phyloP scores from a whole-genome alignment of 23 tunicate species.

The Ciona savignyi region DNA sequence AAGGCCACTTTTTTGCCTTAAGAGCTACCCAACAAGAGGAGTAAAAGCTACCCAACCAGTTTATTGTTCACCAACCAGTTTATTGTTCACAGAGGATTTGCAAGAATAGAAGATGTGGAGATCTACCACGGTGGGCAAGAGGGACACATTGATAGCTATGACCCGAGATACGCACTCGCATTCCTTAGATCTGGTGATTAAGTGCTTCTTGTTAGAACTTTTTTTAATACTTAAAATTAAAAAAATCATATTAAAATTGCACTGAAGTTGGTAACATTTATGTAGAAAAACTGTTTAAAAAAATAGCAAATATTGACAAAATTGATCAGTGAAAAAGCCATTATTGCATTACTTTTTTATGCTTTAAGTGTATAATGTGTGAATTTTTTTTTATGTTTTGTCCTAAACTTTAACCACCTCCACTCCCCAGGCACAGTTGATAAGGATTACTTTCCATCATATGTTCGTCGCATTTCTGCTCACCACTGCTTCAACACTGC shows the following conservation, averaged over 20 bases:
- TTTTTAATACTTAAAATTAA: neutral
- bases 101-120: conserved; percentile 43
- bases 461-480: conserved; percentile 25
- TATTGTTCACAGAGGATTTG: conserved; percentile 20
- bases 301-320: too few relatives aligned
- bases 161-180: conserved; percentile 71
- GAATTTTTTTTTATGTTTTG: too few relatives aligned
- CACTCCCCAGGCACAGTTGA: too few relatives aligned
- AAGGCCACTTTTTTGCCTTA: too few relatives aligned
- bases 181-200: conserved; percentile 37
- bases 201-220: neutral
- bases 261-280: neutral
- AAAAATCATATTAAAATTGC: neutral
- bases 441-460: conserved; percentile 36
- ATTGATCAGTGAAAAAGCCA: too few relatives aligned
- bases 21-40: too few relatives aligned
- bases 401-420: too few relatives aligned
- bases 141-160: conserved; percentile 66
- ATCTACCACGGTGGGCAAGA: conserved; percentile 78
- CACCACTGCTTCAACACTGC: conserved; percentile 72
- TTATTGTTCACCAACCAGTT: neutral
- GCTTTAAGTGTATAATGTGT: too few relatives aligned
- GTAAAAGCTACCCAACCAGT: too few relatives aligned
- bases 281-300: too few relatives aligned
- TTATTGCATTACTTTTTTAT: too few relatives aligned